Conservation (phyloP, 1,140 invertebrate species). For the Trichoplusia ni region DNA sequence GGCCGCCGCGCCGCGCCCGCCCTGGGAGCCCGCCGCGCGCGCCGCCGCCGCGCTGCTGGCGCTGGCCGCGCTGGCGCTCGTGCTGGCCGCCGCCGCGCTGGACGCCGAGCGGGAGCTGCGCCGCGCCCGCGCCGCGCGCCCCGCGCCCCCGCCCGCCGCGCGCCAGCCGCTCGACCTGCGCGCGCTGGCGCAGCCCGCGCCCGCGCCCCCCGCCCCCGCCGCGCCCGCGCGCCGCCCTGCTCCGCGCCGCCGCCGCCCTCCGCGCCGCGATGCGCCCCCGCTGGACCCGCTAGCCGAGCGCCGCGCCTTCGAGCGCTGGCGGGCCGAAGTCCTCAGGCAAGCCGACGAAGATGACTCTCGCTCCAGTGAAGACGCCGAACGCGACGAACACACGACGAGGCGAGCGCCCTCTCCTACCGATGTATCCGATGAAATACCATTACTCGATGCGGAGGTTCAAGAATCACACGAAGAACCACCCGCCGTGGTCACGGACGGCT, state of each 20-base stretch:
- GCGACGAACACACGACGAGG: slow-evolving; percentile 9
- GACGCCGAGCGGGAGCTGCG: slow-evolving; percentile 58
- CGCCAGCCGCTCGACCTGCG: slow-evolving; percentile 53
- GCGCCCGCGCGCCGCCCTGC: slow-evolving; percentile 14
- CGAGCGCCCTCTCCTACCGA: too few relatives aligned
- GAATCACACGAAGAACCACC: slow-evolving; percentile 4
- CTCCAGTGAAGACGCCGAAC: slow-evolving; percentile 55
- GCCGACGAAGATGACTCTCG: slow-evolving; percentile 48
- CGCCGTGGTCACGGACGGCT: slow-evolving; percentile 24
- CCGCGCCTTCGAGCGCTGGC: slow-evolving; percentile 59
- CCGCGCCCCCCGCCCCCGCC: slow-evolving; percentile 28
- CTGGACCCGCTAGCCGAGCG: slow-evolving; percentile 51
- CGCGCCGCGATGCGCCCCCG: slow-evolving; percentile 37
- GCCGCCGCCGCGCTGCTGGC: slow-evolving; percentile 42
- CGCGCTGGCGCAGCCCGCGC: slow-evolving; percentile 19
- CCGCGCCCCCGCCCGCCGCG: slow-evolving; percentile 26
- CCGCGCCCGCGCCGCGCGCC: slow-evolving; percentile 43
- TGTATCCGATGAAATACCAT: too few relatives aligned
- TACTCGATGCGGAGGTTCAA: neutral
- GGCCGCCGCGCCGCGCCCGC: slow-evolving; percentile 86
- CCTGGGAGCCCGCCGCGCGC: slow-evolving; percentile 86
- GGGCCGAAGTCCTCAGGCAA: slow-evolving; percentile 47
- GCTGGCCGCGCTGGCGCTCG: slow-evolving; percentile 50
- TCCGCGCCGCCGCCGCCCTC: slow-evolving; percentile 32
- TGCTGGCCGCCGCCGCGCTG: slow-evolving; percentile 50